These are phyloP conservation scores for Patella depressa DNA, from an alignment of 2,888 invertebrate species.

Conservation along the genomic window DNA sequence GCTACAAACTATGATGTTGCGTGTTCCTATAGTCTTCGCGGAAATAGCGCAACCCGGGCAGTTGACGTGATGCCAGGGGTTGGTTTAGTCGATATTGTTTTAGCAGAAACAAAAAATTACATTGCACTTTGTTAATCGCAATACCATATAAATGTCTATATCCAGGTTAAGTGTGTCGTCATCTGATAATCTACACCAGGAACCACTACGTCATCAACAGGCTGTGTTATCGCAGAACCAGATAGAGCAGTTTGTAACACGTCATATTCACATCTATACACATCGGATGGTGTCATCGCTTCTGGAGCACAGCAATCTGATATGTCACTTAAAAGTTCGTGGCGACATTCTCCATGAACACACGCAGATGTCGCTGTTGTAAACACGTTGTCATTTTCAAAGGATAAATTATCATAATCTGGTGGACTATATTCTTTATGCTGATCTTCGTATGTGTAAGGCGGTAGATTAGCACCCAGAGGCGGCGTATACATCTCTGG, in stretches of 20 bases:
- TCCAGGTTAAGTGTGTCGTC: slow-evolving; percentile 2
- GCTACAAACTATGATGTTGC: too few relatives aligned
- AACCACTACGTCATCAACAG: not conserved
- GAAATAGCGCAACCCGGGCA: too few relatives aligned
- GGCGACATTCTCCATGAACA: not conserved
- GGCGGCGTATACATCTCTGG: slow-evolving; percentile 55
- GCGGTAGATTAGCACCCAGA: slow-evolving; percentile 57
- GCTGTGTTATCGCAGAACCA: not conserved
- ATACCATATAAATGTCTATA: not conserved
- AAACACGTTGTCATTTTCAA: slow-evolving; percentile 22
- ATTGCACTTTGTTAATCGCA: too few relatives aligned
- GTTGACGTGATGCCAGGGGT: too few relatives aligned
- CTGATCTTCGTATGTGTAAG: slow-evolving; percentile 50
- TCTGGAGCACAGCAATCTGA: not conserved
- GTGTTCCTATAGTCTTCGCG: too few relatives aligned
- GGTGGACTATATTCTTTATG: slow-evolving; percentile 54
- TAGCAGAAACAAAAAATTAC: too few relatives aligned
- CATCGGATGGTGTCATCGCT: not conserved
- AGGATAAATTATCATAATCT: slow-evolving; percentile 41
- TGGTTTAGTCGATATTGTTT: too few relatives aligned
- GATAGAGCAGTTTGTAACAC: not conserved
- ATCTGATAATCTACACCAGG: not conserved
- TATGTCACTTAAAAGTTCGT: not conserved
- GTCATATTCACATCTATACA: not conserved
- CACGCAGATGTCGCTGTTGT: not conserved